Evolutionary conservation across 2,888 invertebrate genomes (phyloP).

Genomic region (Beris morrisii): DNA sequence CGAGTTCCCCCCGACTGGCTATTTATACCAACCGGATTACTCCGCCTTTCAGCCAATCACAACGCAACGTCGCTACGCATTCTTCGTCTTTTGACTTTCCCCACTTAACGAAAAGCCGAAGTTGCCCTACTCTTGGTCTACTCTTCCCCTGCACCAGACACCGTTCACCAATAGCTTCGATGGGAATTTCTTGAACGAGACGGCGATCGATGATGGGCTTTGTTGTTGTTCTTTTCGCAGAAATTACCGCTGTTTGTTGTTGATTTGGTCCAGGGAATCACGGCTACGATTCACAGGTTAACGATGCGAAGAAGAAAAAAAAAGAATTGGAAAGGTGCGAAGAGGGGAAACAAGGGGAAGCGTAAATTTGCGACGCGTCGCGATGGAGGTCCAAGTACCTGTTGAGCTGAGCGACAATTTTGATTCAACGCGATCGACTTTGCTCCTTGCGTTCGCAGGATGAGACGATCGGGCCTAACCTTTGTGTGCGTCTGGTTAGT

Average conservation of each 20-base stretch:
- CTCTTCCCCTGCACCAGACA: background rate
- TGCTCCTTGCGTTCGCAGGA: no score
- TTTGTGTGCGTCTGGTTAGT: no score
- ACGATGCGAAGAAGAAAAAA: no score
- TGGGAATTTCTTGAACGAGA: constrained; percentile 3
- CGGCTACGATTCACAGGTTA: no score
- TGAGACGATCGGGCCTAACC: no score
- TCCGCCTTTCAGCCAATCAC: constrained; percentile 46
- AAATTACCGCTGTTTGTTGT: background rate
- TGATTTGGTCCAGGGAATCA: background rate
- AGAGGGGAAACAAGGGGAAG: no score
- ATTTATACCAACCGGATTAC: constrained; percentile 48
- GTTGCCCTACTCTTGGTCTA: constrained; percentile 1
- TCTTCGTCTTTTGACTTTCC: constrained; percentile 9
- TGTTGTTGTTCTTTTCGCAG: constrained; percentile 7
- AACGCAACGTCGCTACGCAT: constrained; percentile 24
- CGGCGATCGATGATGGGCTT: background rate
- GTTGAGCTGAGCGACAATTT: no score
- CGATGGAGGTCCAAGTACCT: no score
- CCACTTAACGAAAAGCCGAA: constrained; percentile 22
- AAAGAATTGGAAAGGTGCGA: no score
- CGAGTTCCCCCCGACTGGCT: constrained; percentile 45
- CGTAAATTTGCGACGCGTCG: no score
- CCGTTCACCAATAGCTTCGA: constrained; percentile 1
- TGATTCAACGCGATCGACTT: no score